Conservation (phyloP, 1,140 invertebrate genomes). For the Caenorhabditis tropicalis region DNA sequence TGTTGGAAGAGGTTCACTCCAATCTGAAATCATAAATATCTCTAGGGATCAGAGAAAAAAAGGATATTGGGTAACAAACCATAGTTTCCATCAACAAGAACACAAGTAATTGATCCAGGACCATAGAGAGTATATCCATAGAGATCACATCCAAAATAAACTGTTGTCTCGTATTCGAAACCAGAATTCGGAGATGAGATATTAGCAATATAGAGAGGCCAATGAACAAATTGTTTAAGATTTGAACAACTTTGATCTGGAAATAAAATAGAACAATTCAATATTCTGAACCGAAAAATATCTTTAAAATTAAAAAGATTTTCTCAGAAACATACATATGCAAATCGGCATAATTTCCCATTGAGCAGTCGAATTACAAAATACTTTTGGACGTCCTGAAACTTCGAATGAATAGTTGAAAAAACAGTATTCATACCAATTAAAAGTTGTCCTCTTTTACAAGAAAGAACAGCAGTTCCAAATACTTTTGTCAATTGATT, state of each 20-base stretch:
- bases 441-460: neutral
- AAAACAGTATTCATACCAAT: neutral
- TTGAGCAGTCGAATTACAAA: neutral
- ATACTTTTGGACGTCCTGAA: conserved; percentile 7
- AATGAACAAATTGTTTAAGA: neutral
- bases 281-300: neutral
- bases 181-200: too few species aligned
- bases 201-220: neutral
- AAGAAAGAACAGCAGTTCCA: neutral
- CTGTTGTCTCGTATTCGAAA: neutral
- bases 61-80: too few species aligned
- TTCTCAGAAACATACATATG: neutral
- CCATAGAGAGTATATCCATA: neutral
- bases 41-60: too few species aligned
- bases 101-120: too few species aligned
- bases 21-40: neutral
- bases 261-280: too few species aligned
- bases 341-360: neutral
- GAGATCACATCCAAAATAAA: neutral
- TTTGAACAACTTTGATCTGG: conserved; percentile 16
- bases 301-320: neutral
- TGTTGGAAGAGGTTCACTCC: neutral
- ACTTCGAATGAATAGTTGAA: neutral
- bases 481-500: neutral
- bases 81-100: too few species aligned